Evolutionary conservation across 2,888 invertebrate species (phyloP), one percentile per base, ranked within the genome.

Genomic region (Cyaniris semiargus): DNA sequence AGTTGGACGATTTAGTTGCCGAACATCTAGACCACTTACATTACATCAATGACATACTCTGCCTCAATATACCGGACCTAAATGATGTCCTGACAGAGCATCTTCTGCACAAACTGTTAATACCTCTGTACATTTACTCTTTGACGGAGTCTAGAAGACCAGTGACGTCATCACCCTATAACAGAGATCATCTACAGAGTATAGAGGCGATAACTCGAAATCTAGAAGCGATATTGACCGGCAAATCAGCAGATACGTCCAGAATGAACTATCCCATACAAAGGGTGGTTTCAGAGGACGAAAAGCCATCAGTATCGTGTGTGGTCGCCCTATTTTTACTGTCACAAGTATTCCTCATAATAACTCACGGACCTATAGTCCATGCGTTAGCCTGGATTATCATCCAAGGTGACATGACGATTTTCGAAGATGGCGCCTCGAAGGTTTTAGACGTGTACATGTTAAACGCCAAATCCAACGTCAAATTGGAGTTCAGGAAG

Each of bases 21-120:
- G 99, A 99, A 90, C 99, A 99, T 89, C 93, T 99, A 81, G 99
- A 99, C 90, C 98, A 99, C 88, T 95, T 99, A 18, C 99, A 99
- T 91, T 99, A 99, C 89, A 95, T 99, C 78, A 99, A 99, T 87
- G 99, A 99, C 87, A 99, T 99, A 83, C 95, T 99, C 27, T 96
- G 97, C 85, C 95, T 99, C 78, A 96, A 98, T 87, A 98, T 99
- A 83, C 96, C 97, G 76, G 97, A 98, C 85, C 94, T 99, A 77
- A 99, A 99, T 90, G 97, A 98, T 84, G 98, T 99, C 74, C 93
- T 99, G 77, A 97, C 98, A 0, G 98, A 99, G 88, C 99, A 99
- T 91, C 94, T 99, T 79, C 94, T 99, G 81, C 97, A 99, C 90
- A 97, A 98, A 89, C 95, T 99, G 1, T 95, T 99, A 78, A 97